Conservation (phyloP, 2,888 invertebrate genomes). For the Amphipyra tragopoginis region DNA sequence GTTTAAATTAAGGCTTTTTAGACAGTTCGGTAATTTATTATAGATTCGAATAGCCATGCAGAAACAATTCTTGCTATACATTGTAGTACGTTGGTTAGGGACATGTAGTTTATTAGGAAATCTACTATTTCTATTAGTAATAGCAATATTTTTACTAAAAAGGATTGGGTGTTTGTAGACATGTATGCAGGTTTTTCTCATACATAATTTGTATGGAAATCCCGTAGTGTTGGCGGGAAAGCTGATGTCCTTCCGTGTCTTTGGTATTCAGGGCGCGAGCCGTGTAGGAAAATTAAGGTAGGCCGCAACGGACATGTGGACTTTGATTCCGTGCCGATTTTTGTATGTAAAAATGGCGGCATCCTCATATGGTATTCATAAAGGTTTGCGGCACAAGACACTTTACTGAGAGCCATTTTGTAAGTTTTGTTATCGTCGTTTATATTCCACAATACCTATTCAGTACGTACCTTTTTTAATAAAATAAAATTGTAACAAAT, state of each 20-base stretch:
- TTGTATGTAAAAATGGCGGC: constrained; percentile 79
- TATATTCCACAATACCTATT: constrained; percentile 54
- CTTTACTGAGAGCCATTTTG: constrained; percentile 71
- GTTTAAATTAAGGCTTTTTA: no score
- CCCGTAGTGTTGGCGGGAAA: constrained; percentile 69
- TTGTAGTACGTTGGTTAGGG: no score
- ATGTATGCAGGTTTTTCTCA: constrained; percentile 60
- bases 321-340: constrained; percentile 84
- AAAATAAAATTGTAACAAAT: constrained; percentile 55
- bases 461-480: constrained; percentile 56
- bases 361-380: constrained; percentile 84
- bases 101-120: no score
- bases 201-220: constrained; percentile 77
- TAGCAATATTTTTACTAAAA: no score
- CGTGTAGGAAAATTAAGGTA: constrained; percentile 85
- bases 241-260: constrained; percentile 77
- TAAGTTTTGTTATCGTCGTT: constrained; percentile 61
- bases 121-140: no score
- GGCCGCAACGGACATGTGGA: constrained; percentile 82
- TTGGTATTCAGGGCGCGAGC: constrained; percentile 81
- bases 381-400: constrained; percentile 71
- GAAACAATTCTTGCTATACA: no score
- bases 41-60: no score
- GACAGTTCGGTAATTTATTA: no score
- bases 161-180: no score